Percentiles rank a stretch among this genome's conserved stretches.
Evolutionary conservation across 2,888 invertebrate species (phyloP).

Genomic region (Lamproptera curius): DNA sequence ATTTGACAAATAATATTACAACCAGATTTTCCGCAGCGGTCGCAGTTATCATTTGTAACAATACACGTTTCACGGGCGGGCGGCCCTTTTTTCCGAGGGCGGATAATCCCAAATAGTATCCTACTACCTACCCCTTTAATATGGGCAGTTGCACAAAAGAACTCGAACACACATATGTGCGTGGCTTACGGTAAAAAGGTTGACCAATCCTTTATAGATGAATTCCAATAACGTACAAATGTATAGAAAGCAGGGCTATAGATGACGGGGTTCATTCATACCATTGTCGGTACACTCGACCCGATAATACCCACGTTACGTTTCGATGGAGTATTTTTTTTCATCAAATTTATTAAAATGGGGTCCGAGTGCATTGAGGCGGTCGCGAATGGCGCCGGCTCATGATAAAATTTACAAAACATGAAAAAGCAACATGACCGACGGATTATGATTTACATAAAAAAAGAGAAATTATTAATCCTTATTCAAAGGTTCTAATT

Average conservation of each 20-base stretch:
- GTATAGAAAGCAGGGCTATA: constrained; percentile 52
- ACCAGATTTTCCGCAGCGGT: neutral
- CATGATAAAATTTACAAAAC: constrained; percentile 8
- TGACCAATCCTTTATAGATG: constrained; percentile 66
- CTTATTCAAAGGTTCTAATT: no score
- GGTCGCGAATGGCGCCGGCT: constrained; percentile 1
- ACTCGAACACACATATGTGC: constrained; percentile 25
- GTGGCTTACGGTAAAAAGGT: constrained; percentile 51
- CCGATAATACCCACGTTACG: constrained; percentile 25
- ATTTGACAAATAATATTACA: neutral
- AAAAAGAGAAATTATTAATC: no score
- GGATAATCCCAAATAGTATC: constrained; percentile 28
- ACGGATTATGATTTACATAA: no score
- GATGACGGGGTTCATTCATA: constrained; percentile 46
- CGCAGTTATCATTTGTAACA: constrained; percentile 22
- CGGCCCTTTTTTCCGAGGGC: constrained; percentile 29
- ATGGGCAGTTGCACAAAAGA: constrained; percentile 34
- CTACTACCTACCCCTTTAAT: constrained; percentile 25
- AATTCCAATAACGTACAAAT: constrained; percentile 65
- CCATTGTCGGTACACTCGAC: constrained; percentile 33
- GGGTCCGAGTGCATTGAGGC: constrained; percentile 14
- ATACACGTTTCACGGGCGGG: constrained; percentile 34
- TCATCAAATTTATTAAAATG: constrained; percentile 26
- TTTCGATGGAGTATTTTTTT: constrained; percentile 22
- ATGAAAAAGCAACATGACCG: neutral